Evolutionary conservation across 2,113 vertebrate species (phyloP).

Genomic region (Toxotes chatareus): DNA sequence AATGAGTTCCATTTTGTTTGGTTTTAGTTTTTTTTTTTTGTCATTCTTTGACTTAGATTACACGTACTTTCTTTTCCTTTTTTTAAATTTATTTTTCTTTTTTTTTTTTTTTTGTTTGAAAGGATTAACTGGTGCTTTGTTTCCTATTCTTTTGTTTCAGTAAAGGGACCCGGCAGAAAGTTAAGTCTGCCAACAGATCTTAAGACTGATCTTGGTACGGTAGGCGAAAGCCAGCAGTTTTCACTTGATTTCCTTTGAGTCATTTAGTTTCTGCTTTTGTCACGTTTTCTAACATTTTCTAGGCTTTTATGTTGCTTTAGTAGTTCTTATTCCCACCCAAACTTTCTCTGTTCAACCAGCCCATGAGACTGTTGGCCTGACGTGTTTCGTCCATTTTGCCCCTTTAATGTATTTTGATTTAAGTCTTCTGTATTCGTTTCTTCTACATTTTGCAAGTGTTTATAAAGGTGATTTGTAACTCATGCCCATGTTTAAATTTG

Average conservation of each 20-base stretch:
- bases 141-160: slow-evolving; percentile 99
- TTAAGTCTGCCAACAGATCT: slow-evolving; percentile 99
- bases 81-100: slow-evolving; percentile 59
- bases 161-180: slow-evolving; percentile 98
- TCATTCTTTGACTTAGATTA: slow-evolving; percentile 49
- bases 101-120: slow-evolving; percentile 80
- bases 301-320: slow-evolving; percentile 65
- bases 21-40: slow-evolving; percentile 40
- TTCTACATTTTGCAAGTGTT: slow-evolving; percentile 88
- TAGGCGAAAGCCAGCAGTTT: slow-evolving; percentile 95
- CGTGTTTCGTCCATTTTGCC: slow-evolving; percentile 63
- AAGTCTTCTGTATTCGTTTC: slow-evolving; percentile 57
- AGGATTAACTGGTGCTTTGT: slow-evolving; percentile 93
- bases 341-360: slow-evolving; percentile 61
- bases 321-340: slow-evolving; percentile 38
- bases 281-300: slow-evolving; percentile 64
- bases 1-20: slow-evolving; percentile 50
- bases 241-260: slow-evolving; percentile 72
- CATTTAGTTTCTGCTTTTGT: slow-evolving; percentile 75
- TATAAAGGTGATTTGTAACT: slow-evolving; percentile 81
- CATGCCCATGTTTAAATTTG: slow-evolving; percentile 78
- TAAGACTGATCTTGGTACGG: slow-evolving; percentile 99
- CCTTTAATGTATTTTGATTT: slow-evolving; percentile 57
- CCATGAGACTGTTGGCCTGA: slow-evolving; percentile 60
- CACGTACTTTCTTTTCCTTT: slow-evolving; percentile 12